These are phyloP conservation scores for Idris sp. DNA, from an alignment of 1,140 invertebrate genomes.

Conservation along the genomic window DNA sequence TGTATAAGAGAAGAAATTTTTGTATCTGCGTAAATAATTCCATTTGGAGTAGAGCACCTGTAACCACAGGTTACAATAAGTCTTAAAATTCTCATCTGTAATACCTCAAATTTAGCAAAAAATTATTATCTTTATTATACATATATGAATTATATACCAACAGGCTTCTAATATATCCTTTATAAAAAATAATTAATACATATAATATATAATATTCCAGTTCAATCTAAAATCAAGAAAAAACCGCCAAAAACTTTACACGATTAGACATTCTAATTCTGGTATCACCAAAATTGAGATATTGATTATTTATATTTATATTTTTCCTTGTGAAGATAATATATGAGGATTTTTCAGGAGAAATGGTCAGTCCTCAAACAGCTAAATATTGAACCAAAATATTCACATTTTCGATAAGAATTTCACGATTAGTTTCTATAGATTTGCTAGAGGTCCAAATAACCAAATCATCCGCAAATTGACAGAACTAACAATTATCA, in stretches of 20 bases:
- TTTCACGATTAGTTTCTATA: not conserved
- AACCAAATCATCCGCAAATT: slow-evolving; percentile 17
- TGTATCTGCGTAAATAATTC: slow-evolving; percentile 1
- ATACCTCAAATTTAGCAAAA: not conserved
- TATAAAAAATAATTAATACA: not conserved
- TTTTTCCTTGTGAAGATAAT: too few species aligned
- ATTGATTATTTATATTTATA: too few species aligned
- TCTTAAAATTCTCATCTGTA: not conserved
- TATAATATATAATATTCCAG: not conserved
- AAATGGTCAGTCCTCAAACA: not conserved
- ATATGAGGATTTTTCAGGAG: not conserved
- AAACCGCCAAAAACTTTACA: not conserved
- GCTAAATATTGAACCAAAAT: not conserved
- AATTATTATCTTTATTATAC: not conserved
- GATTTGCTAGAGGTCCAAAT: not conserved
- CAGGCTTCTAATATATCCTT: not conserved
- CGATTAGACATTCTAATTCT: not conserved
- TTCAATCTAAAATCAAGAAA: not conserved
- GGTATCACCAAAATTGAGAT: too few species aligned
- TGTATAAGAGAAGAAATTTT: not conserved
- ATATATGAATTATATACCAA: not conserved
- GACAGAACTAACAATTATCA: not conserved
- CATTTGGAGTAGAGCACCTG: not conserved
- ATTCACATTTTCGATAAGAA: not conserved
- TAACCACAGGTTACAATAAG: not conserved